phyloP scores from a whole-genome alignment of 30 jellyfish, hydroid and myxozoan species.

The Cassiopea xamachana region DNA sequence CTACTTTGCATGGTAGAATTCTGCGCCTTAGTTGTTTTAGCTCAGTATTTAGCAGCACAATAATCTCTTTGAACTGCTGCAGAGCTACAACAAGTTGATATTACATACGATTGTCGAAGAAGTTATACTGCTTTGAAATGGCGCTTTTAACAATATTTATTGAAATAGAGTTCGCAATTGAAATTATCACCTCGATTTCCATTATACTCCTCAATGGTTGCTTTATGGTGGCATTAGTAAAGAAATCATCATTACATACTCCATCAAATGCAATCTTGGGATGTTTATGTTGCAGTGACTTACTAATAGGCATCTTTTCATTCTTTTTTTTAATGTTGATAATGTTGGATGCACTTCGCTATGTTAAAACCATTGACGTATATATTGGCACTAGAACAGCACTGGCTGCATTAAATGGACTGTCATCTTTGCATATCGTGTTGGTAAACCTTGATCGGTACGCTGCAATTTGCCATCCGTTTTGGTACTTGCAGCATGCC shows the following conservation, averaged over 20 bases:
- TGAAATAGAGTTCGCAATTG: not conserved
- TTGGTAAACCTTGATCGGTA: constrained; percentile 37
- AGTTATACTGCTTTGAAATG: not conserved
- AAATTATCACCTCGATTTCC: not conserved
- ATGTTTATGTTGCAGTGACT: constrained; percentile 11
- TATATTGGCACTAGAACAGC: no score
- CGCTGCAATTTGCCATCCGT: constrained; percentile 54
- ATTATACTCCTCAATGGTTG: not conserved
- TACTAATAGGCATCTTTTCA: not conserved
- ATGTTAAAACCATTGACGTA: no score
- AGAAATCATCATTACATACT: constrained; percentile 13
- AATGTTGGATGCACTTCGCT: not conserved
- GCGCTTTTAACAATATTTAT: no score
- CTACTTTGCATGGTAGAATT: no score
- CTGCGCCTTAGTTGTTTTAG: no score
- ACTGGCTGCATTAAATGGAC: not conserved
- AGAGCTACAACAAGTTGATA: no score
- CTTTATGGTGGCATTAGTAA: constrained; percentile 2
- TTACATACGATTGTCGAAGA: not conserved
- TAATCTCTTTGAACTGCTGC: no score
- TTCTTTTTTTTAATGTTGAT: not conserved
- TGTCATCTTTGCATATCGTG: constrained; percentile 9
- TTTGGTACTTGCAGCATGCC: constrained; percentile 1
- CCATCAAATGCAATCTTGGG: constrained; percentile 51
- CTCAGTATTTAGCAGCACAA: no score